These are phyloP conservation scores for Liodrosophila aerea DNA, from an alignment of 2,888 invertebrate species.

Conservation along the genomic window DNA sequence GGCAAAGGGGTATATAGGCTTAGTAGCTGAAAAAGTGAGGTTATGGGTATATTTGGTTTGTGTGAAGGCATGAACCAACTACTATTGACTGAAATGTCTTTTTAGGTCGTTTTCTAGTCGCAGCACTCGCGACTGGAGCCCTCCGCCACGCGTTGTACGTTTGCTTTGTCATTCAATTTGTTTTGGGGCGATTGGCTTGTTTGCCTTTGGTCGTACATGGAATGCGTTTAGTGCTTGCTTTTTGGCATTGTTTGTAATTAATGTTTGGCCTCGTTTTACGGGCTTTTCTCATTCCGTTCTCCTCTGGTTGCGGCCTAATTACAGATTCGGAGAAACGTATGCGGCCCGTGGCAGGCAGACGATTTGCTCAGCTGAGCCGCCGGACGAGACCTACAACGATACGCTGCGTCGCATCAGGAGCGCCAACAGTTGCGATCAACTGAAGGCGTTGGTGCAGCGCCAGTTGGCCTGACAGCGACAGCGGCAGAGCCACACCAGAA, in stretches of 20 bases:
- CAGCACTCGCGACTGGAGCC: too few relatives aligned
- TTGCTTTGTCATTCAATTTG: neutral
- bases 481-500: slow-evolving; percentile 14
- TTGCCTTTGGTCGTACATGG: slow-evolving; percentile 24
- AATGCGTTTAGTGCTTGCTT: slow-evolving; percentile 31
- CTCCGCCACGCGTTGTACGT: too few relatives aligned
- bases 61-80: too few relatives aligned
- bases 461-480: slow-evolving; percentile 42
- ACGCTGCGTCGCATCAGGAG: slow-evolving; percentile 72
- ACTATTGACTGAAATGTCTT: too few relatives aligned
- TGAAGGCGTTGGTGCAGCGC: slow-evolving; percentile 64
- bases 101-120: too few relatives aligned
- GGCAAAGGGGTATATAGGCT: neutral
- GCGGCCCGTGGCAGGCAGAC: slow-evolving; percentile 66
- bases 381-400: slow-evolving; percentile 72
- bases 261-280: slow-evolving; percentile 50
- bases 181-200: slow-evolving; percentile 13
- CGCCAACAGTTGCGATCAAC: slow-evolving; percentile 65
- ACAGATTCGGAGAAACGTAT: slow-evolving; percentile 71
- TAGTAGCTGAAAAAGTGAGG: neutral
- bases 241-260: slow-evolving; percentile 65
- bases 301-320: slow-evolving; percentile 51
- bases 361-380: slow-evolving; percentile 65
- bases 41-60: neutral
- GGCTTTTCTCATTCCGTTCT: neutral